phyloP scores from a whole-genome alignment of 2,797 vertebrate genomes.

The Pantherophis alleghaniensis region DNA sequence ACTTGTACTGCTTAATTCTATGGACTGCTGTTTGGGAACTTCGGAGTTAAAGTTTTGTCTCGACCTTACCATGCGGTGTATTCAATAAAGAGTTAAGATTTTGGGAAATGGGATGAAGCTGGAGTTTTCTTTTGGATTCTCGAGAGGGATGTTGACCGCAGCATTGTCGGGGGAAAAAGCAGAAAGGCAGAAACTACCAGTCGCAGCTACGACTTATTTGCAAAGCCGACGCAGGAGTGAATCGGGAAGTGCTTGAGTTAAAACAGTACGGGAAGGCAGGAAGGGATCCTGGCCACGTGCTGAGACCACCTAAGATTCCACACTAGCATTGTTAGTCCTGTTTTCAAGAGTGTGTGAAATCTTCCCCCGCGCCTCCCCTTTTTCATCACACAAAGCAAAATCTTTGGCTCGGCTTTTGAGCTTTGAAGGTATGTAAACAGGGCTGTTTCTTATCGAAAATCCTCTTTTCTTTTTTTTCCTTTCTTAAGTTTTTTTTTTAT shows the following conservation, averaged over 20 bases:
- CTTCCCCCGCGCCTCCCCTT: rapidly evolving
- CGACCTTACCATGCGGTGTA: too few species aligned
- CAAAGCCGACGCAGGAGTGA: neutral
- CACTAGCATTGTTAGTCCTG: neutral
- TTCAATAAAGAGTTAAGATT: neutral
- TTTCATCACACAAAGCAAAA: neutral
- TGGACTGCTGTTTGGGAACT: too few species aligned
- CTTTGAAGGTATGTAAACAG: neutral
- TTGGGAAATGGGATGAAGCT: neutral
- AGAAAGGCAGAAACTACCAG: neutral
- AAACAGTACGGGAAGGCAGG: neutral
- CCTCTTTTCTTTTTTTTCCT: too few species aligned
- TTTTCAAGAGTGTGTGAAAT: neutral
- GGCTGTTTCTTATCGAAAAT: neutral
- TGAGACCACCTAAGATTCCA: neutral
- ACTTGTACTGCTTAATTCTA: too few species aligned
- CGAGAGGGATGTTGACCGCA: too few species aligned
- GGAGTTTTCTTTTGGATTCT: neutral
- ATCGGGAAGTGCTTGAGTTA: neutral
- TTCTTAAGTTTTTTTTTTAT: too few species aligned
- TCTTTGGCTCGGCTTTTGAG: neutral
- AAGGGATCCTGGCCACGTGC: neutral
- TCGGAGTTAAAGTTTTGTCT: too few species aligned
- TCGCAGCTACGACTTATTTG: neutral
- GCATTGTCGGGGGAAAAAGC: neutral